Evolutionary conservation across 2,888 invertebrate species (phyloP).

Genomic region (Cenopis cana): DNA sequence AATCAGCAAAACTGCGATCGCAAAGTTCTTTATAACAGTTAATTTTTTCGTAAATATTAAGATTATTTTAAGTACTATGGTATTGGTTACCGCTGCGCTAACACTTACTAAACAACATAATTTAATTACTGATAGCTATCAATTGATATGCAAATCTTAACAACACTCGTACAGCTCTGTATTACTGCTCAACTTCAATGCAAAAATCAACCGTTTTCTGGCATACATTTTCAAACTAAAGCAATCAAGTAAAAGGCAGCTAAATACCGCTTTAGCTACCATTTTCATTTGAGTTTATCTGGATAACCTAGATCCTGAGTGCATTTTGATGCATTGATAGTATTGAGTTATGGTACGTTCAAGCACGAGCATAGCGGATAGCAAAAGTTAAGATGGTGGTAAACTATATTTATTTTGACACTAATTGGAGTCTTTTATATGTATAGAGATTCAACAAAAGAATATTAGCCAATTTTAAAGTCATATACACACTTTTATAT

Average conservation of each 20-base stretch:
- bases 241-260: slow-evolving; percentile 22
- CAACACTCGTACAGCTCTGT: not conserved
- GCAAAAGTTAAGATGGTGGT: slow-evolving; percentile 5
- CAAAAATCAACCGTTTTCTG: slow-evolving; percentile 14
- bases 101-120: too few species aligned
- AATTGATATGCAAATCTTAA: not conserved
- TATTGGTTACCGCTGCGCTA: too few species aligned
- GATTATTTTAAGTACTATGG: too few species aligned
- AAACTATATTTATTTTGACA: not conserved
- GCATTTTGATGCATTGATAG: slow-evolving; percentile 42
- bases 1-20: too few species aligned
- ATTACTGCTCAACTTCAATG: slow-evolving; percentile 2
- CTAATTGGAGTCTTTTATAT: too few species aligned
- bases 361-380: slow-evolving; percentile 7
- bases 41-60: too few species aligned
- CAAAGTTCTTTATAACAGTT: too few species aligned
- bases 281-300: slow-evolving; percentile 38
- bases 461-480: not conserved
- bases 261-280: slow-evolving; percentile 30
- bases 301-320: slow-evolving; percentile 32
- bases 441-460: too few species aligned
- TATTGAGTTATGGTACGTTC: slow-evolving; percentile 18
- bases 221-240: slow-evolving; percentile 29
- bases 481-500: not conserved
- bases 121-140: not conserved